Conservation (phyloP, 2,888 invertebrate genomes). For the Conomelus anceps region DNA sequence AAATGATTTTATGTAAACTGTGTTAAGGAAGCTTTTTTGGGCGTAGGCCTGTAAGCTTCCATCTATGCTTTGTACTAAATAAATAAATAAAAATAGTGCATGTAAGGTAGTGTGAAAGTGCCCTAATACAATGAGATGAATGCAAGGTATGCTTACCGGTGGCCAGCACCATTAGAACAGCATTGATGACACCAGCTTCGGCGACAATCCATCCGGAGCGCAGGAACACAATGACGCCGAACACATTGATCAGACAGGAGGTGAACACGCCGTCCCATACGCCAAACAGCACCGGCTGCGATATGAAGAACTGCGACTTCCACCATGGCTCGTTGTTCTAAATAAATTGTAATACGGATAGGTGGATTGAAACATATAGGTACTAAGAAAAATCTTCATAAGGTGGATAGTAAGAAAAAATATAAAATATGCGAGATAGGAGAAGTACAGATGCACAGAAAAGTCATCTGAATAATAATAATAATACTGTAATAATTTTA, state of each 20-base stretch:
- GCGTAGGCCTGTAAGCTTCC: no score
- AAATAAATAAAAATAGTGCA: no score
- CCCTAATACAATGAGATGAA: background rate
- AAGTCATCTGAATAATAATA: no score
- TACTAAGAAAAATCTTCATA: background rate
- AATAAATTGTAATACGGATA: constrained; percentile 27
- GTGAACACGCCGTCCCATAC: constrained; percentile 99
- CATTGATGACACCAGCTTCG: constrained; percentile 76
- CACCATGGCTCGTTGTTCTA: constrained; percentile 86
- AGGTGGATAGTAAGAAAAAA: background rate
- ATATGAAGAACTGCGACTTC: constrained; percentile 94
- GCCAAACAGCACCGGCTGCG: constrained; percentile 91
- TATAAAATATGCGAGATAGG: no score
- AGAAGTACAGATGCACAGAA: no score
- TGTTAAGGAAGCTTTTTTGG: no score
- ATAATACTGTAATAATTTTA: no score
- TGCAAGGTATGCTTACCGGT: constrained; percentile 54
- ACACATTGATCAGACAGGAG: constrained; percentile 93
- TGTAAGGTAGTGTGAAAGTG: no score
- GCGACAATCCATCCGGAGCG: constrained; percentile 97
- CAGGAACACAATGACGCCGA: constrained; percentile 95
- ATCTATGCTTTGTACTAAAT: no score
- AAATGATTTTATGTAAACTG: no score
- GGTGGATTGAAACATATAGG: background rate
- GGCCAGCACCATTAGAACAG: constrained; percentile 70